Conservation (phyloP, 2,113 vertebrate species). For the Pelvicachromis taeniatus region DNA sequence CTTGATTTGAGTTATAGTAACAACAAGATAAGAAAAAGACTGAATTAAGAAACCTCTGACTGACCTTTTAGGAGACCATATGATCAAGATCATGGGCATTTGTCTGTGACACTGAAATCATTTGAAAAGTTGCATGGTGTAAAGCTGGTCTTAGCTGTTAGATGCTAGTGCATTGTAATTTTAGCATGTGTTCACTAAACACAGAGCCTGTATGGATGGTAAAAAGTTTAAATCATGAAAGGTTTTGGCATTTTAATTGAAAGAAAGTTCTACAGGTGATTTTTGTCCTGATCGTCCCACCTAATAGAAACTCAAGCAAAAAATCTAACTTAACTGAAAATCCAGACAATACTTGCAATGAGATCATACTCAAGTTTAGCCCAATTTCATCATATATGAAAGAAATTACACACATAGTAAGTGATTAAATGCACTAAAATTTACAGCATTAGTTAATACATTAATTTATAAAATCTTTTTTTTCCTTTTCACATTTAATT, state of each 20-base stretch:
- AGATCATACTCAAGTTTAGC: background rate
- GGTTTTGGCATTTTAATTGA: background rate
- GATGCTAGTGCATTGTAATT: background rate
- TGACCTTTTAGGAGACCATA: background rate
- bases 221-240: background rate
- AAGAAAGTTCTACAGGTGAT: background rate
- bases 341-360: background rate
- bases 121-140: background rate
- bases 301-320: background rate
- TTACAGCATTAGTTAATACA: too few relatives aligned
- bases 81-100: background rate
- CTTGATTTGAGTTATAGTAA: too few relatives aligned
- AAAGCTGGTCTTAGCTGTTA: background rate
- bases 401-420: background rate
- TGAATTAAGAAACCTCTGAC: background rate
- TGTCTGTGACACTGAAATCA: background rate
- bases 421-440: background rate
- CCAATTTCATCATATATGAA: background rate
- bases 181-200: background rate
- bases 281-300: background rate
- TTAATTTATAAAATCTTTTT: too few relatives aligned
- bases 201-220: background rate
- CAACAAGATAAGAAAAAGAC: background rate
- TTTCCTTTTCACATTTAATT: background rate
- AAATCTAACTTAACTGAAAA: background rate